A percentile compares a stretch with the other conserved stretches of the same genome.
Evolutionary conservation across 2,888 invertebrate species (phyloP).

Genomic region (Fragum whitleyi): DNA sequence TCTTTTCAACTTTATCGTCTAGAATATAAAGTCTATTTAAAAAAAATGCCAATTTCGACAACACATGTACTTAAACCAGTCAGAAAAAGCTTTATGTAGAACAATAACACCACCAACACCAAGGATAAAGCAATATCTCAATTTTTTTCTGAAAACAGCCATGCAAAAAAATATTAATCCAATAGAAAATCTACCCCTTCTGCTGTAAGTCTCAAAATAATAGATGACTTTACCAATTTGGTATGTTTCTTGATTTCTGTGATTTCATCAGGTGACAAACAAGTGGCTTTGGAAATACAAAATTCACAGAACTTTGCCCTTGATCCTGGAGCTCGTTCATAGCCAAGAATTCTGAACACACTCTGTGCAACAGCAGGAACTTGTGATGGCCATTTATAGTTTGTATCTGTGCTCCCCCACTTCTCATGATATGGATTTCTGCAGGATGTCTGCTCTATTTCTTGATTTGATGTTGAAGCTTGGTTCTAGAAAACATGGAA

Average conservation of each 20-base stretch:
- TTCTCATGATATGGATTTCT: slow-evolving; percentile 50
- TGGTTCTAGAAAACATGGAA: background rate
- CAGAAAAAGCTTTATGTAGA: no score
- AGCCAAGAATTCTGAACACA: slow-evolving; percentile 55
- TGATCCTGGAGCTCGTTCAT: slow-evolving; percentile 42
- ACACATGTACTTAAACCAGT: no score
- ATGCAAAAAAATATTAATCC: no score
- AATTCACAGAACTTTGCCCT: slow-evolving; percentile 51
- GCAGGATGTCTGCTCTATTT: slow-evolving; percentile 27
- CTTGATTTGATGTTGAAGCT: background rate
- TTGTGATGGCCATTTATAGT: slow-evolving; percentile 46
- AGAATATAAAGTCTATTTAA: no score
- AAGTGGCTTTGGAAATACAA: slow-evolving; percentile 43
- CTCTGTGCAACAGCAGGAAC: slow-evolving; percentile 40
- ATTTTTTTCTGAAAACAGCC: no score
- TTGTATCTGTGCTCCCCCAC: slow-evolving; percentile 57
- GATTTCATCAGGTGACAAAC: slow-evolving; percentile 45
- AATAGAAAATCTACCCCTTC: no score
- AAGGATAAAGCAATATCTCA: no score
- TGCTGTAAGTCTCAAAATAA: no score
- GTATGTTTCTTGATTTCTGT: slow-evolving; percentile 41
- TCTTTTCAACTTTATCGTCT: no score
- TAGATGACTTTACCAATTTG: slow-evolving; percentile 27
- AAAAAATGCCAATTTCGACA: no score
- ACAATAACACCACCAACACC: no score